Conservation (phyloP, 2,113 vertebrate genomes). For the Eretmochelys imbricata region DNA sequence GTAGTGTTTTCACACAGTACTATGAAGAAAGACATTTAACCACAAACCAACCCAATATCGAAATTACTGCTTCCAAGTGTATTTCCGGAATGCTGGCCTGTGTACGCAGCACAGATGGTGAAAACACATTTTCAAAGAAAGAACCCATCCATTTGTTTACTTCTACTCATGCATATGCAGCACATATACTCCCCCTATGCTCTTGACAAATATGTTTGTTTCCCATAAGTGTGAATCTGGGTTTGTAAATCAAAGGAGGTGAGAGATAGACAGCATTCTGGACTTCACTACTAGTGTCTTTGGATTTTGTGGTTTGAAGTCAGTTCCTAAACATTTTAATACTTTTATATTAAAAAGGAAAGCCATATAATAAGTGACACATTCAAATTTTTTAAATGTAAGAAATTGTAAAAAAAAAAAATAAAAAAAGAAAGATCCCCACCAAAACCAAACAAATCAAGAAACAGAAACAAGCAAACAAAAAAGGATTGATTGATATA, state of each 20-base stretch:
- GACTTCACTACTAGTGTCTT: background rate
- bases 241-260: background rate
- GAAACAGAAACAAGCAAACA: background rate
- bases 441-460: background rate
- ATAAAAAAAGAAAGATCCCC: background rate
- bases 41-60: background rate
- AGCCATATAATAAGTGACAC: background rate
- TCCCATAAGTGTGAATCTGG: background rate
- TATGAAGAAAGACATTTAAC: background rate
- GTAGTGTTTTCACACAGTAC: background rate
- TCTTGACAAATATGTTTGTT: background rate
- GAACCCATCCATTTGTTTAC: background rate
- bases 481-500: background rate
- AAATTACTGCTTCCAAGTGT: background rate
- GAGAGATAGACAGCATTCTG: background rate
- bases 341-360: background rate
- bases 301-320: background rate
- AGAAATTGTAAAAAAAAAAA: background rate
- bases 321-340: background rate
- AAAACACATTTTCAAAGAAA: background rate
- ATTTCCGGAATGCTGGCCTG: accelerated
- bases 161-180: background rate
- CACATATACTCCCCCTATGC: background rate
- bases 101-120: background rate
- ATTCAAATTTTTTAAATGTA: background rate